Evolutionary conservation across 2,888 invertebrate genomes (phyloP).

Genomic region (Mythimna ferrago): DNA sequence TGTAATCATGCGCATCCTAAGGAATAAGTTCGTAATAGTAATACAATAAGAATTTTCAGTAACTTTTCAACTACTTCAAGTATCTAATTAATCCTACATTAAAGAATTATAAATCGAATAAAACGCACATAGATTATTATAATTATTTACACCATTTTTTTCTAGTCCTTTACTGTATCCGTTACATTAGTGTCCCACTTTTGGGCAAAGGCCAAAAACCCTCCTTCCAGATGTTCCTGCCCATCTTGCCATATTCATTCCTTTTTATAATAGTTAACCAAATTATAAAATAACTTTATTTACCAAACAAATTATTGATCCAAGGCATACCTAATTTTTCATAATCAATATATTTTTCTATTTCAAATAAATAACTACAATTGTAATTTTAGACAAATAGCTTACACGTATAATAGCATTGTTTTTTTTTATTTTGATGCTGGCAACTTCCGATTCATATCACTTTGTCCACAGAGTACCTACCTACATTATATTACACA

Average conservation of each 20-base stretch:
- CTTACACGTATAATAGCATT: not conserved
- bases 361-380: not conserved
- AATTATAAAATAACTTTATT: not conserved
- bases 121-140: not conserved
- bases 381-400: not conserved
- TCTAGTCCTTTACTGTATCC: no score
- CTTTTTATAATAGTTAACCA: not conserved
- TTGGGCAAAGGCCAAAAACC: no score
- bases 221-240: no score
- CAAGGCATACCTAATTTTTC: not conserved
- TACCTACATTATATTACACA: constrained; percentile 34
- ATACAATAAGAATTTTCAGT: not conserved
- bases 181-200: no score
- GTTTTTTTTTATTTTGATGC: not conserved
- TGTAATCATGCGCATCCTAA: not conserved
- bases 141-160: not conserved
- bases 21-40: not conserved
- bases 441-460: constrained; percentile 31
- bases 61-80: not conserved
- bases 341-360: not conserved
- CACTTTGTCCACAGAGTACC: constrained; percentile 58
- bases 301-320: not conserved
- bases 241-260: not conserved
- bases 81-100: not conserved
- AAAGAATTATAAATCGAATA: not conserved